Evolutionary conservation across 1,140 invertebrate species (phyloP).

Genomic region (Diplogasteroides magnus): DNA sequence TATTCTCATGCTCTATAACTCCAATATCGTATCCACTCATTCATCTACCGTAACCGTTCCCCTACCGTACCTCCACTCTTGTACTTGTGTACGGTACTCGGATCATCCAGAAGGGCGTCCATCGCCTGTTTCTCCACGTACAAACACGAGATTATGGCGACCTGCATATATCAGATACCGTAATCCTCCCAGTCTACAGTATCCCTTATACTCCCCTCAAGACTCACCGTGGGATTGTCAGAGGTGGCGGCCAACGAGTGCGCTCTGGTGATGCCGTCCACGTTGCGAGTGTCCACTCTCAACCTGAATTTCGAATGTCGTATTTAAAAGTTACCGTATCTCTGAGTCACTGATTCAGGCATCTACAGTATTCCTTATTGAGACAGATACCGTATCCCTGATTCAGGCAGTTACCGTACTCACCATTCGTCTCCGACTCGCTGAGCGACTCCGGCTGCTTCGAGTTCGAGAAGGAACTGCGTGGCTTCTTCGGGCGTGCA

Average conservation of each 20-base stretch:
- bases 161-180: slow-evolving; percentile 52
- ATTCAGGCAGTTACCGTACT: too few relatives aligned
- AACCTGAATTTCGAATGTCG: slow-evolving; percentile 13
- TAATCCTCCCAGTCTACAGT: too few relatives aligned
- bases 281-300: slow-evolving; percentile 29
- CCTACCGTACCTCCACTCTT: slow-evolving; percentile 81
- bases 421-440: slow-evolving; percentile 37
- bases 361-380: too few relatives aligned
- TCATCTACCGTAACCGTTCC: background rate
- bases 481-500: slow-evolving; percentile 28
- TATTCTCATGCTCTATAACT: background rate
- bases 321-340: too few relatives aligned
- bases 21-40: background rate
- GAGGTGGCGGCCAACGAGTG: background rate
- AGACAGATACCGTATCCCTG: too few relatives aligned
- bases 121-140: slow-evolving; percentile 96
- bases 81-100: slow-evolving; percentile 92
- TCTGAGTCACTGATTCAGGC: too few relatives aligned
- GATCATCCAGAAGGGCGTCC: slow-evolving; percentile 95
- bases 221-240: background rate
- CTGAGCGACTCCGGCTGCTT: slow-evolving; percentile 27
- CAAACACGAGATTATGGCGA: slow-evolving; percentile 93
- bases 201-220: background rate
- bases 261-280: slow-evolving; percentile 9
- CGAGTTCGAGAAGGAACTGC: slow-evolving; percentile 28